Base-by-base conservation (phyloP, 2,888 invertebrate species). In the Oeneis ivallda region DNA sequence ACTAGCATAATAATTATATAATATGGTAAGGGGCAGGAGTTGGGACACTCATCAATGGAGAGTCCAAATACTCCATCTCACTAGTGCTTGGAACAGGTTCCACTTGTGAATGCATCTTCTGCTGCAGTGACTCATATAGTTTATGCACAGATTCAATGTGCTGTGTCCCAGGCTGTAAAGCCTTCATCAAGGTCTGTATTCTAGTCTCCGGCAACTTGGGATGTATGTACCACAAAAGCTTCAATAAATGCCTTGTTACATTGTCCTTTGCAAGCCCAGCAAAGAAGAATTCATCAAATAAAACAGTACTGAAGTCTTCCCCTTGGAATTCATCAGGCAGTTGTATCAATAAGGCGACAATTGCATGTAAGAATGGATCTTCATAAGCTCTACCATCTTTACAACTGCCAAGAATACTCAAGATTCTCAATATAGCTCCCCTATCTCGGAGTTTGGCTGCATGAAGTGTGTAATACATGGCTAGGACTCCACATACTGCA, bases 241-340 rank as follows among this genome's bases (percentile, higher is more conserved):
- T 97, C 56, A 98, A 86, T 79, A 98, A 93, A 91, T 99, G 99
- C 60, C 98, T 93, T 4, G 96, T 96, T 0, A 98, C 98, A 92
- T 98, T 98, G 79, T 98, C 98, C 70, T 96, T 94, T 1, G 95
- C 94, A 17, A 98, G 91, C 0, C 97, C 97, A 65, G 98, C 97
- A 85, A 98, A 96, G 78, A 99, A 96, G 84, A 98, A 98, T 83
- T 98, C 98, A 85, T 98, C 98, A 89, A 99, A 98, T 52, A 99
- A 94, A 1, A 97, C 97, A 2, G 98, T 98, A 85, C 98, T 98
- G 82, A 98, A 98, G 75, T 98, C 98, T 87, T 98, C 98, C 0
- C 96, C 96, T 72, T 96, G 93, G 80, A 99, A 98, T 85, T 98
- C 98, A 72, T 99, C 98, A 4, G 95, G 94, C 93, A 98, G 95